phyloP scores from a whole-genome alignment of 2,888 invertebrate species.

The Sesia bembeciformis region DNA sequence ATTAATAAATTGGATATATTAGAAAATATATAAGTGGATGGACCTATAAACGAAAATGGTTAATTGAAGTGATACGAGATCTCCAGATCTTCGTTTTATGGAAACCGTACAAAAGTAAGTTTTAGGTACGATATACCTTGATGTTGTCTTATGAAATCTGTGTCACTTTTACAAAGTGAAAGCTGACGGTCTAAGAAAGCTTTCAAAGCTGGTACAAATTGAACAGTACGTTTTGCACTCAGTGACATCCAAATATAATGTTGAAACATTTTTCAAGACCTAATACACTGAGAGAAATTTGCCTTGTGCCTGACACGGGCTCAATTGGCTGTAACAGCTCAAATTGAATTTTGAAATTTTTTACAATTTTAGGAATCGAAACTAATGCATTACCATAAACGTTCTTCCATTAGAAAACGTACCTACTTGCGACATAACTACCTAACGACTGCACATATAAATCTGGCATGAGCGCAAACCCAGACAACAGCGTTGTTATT shows the following conservation, averaged over 20 bases:
- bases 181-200: not conserved
- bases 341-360: no score
- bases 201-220: not conserved
- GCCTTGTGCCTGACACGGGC: no score
- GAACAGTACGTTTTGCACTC: not conserved
- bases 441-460: not conserved
- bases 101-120: no score
- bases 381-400: no score
- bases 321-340: no score
- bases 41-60: no score
- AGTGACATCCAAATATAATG: not conserved
- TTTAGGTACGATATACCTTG: not conserved
- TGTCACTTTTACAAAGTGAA: not conserved
- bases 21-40: no score
- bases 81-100: no score
- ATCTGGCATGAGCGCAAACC: not conserved
- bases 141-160: not conserved
- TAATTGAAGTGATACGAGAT: no score
- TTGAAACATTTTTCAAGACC: not conserved
- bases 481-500: not conserved
- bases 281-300: not conserved
- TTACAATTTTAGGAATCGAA: no score
- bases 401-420: not conserved
- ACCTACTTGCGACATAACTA: not conserved
- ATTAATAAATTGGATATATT: no score